These are phyloP conservation scores for Geophilus truncorum DNA, from an alignment of 2,888 invertebrate species.

Conservation along the genomic window DNA sequence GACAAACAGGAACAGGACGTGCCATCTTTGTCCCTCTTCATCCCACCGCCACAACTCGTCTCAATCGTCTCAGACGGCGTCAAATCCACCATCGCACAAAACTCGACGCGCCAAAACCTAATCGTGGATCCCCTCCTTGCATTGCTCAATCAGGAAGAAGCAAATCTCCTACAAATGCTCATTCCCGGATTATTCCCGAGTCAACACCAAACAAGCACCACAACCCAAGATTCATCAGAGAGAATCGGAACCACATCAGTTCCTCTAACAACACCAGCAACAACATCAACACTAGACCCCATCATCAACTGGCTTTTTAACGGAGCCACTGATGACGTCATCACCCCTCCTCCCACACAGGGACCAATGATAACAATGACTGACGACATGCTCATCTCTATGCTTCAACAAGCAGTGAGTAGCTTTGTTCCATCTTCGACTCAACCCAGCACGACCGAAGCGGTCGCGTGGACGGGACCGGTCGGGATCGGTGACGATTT, in stretches of 20 bases:
- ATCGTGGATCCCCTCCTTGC: constrained; percentile 25
- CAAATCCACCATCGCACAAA: not conserved
- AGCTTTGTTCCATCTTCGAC: not conserved
- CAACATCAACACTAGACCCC: not conserved
- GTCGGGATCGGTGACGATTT: constrained; percentile 30
- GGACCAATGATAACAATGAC: not conserved
- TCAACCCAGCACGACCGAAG: not conserved
- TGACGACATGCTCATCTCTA: not conserved
- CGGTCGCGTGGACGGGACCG: not conserved
- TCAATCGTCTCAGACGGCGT: not conserved
- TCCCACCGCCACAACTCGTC: constrained; percentile 24
- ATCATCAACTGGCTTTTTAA: not conserved
- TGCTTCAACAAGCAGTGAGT: not conserved
- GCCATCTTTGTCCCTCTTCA: constrained; percentile 27
- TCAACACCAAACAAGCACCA: not conserved
- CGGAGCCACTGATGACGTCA: not conserved
- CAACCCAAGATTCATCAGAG: not conserved
- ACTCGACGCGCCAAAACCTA: not conserved
- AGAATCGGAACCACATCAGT: not conserved
- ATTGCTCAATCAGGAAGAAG: constrained; percentile 14
- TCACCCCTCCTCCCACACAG: not conserved
- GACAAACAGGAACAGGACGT: not conserved
- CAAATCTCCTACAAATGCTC: not conserved
- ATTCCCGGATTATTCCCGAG: not conserved
- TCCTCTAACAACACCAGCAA: not conserved